A percentile compares a stretch with the other conserved stretches of the same genome.
These are phyloP conservation scores for Mesoclemmys tuberculata DNA, from an alignment of 2,113 vertebrate species.

Conservation along the genomic window DNA sequence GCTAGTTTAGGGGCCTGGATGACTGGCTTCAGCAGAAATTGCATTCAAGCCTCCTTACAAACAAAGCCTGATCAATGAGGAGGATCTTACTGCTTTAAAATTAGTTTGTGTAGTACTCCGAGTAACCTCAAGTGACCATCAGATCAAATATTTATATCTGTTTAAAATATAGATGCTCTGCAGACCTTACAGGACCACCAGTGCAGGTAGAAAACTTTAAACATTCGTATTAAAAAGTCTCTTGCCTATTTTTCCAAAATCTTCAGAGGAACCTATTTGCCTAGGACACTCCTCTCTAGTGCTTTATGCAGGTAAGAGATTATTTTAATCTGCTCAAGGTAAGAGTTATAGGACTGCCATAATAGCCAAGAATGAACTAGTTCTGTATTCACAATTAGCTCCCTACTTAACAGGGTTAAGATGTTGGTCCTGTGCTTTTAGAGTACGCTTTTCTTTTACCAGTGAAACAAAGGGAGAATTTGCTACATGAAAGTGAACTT, in stretches of 20 bases:
- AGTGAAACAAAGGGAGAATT: neutral
- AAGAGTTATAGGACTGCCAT: neutral
- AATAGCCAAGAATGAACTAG: neutral
- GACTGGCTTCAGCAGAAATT: rapidly evolving
- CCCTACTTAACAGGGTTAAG: neutral
- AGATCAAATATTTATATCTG: neutral
- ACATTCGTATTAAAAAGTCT: neutral
- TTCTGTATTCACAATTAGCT: neutral
- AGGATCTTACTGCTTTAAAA: neutral
- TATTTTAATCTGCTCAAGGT: neutral
- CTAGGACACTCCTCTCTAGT: neutral
- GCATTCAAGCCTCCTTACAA: rapidly evolving
- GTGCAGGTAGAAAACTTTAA: neutral
- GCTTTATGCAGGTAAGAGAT: neutral
- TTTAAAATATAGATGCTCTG: neutral
- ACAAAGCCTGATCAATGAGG: neutral
- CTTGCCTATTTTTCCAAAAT: neutral
- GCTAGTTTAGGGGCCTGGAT: rapidly evolving
- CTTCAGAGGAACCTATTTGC: neutral
- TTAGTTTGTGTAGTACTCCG: neutral
- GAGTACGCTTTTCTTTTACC: neutral
- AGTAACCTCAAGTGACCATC: neutral
- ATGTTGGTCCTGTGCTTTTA: neutral
- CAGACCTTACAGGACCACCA: neutral
- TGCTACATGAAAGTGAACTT: neutral